phyloP scores from a whole-genome alignment of 2,113 vertebrate genomes.

The Poeciliopsis turrubarensis region DNA sequence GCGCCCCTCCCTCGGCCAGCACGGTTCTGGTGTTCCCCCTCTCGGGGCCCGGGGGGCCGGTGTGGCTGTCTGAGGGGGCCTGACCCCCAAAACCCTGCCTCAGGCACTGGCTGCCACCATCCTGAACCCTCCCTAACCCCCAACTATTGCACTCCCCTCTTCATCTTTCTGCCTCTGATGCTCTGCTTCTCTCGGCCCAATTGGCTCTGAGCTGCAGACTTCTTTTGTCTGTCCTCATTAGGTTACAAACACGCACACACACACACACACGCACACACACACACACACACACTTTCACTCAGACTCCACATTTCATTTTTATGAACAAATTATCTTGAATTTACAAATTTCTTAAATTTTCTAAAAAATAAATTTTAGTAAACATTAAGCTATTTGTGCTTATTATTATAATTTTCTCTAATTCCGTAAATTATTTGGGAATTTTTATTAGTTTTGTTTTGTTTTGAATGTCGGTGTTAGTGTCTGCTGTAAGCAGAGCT shows the following conservation, averaged over 20 bases:
- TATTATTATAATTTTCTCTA: neutral
- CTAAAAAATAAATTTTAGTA: neutral
- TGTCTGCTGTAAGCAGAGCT: no score
- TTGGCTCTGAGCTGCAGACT: slow-evolving; percentile 75
- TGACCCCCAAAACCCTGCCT: slow-evolving; percentile 79
- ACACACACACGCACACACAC: slow-evolving; percentile 38
- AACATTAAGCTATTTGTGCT: no score
- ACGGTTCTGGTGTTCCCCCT: slow-evolving; percentile 68
- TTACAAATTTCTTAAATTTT: slow-evolving; percentile 31
- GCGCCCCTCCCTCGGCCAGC: slow-evolving; percentile 67
- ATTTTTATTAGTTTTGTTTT: neutral
- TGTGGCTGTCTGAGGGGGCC: slow-evolving; percentile 73
- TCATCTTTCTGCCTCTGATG: slow-evolving; percentile 61
- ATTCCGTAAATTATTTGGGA: neutral
- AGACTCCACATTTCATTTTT: slow-evolving; percentile 27
- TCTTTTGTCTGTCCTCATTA: slow-evolving; percentile 79
- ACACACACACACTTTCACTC: neutral
- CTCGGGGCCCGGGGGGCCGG: slow-evolving; percentile 44
- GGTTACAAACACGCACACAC: slow-evolving; percentile 66
- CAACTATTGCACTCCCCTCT: slow-evolving; percentile 56
- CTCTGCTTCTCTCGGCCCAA: slow-evolving; percentile 65
- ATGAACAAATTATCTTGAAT: slow-evolving; percentile 61
- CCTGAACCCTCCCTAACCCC: slow-evolving; percentile 72
- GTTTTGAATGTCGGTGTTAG: no score
- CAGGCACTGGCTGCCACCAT: slow-evolving; percentile 78